A percentile compares a stretch with the other conserved stretches of the same genome.
phyloP scores from a whole-genome alignment of 2,797 vertebrate genomes.

The Alca torda region DNA sequence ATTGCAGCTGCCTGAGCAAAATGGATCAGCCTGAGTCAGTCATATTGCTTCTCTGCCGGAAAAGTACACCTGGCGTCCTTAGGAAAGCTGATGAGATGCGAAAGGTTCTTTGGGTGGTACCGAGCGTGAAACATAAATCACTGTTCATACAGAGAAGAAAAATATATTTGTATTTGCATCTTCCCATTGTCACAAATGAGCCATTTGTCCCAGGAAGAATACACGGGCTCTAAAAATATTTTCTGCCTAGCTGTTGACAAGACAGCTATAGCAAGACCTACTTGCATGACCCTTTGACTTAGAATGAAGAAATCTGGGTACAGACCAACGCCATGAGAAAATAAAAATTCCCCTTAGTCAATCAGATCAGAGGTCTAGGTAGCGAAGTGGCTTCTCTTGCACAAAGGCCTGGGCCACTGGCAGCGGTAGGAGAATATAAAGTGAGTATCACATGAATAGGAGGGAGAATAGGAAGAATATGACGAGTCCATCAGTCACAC shows the following conservation, averaged over 20 bases:
- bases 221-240: background rate
- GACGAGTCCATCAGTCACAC: background rate
- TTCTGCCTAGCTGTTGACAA: background rate
- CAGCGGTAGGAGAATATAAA: background rate
- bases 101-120: background rate
- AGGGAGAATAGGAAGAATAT: background rate
- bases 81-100: background rate
- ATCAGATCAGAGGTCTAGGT: background rate
- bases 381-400: background rate
- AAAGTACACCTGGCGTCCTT: background rate
- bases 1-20: background rate
- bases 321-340: background rate
- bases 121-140: conserved; percentile 4
- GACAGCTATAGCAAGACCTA: background rate
- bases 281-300: background rate
- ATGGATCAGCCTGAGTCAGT: background rate
- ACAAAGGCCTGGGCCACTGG: background rate
- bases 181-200: background rate
- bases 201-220: background rate
- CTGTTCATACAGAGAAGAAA: background rate
- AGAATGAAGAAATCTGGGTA: background rate
- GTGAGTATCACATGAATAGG: background rate
- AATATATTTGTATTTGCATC: background rate
- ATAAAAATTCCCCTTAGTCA: background rate
- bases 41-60: background rate